These are phyloP conservation scores for Druon quercuslanigerum DNA, from an alignment of 1,140 invertebrate species.

Conservation along the genomic window DNA sequence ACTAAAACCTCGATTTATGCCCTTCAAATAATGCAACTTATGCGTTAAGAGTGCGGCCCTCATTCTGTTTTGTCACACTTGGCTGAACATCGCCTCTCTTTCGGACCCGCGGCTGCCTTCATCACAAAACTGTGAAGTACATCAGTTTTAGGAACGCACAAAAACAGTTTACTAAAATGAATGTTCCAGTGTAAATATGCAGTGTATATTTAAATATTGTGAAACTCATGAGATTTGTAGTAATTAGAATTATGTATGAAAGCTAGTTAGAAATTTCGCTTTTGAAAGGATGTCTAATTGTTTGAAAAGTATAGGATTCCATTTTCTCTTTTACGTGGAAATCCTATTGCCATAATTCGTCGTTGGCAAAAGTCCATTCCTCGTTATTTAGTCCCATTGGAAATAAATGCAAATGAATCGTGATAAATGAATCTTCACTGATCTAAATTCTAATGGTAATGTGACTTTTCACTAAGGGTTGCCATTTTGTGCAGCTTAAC, in stretches of 20 bases:
- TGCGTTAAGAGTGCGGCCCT: too few relatives aligned
- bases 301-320: not conserved
- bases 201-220: too few relatives aligned
- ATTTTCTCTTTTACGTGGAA: not conserved
- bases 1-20: too few relatives aligned
- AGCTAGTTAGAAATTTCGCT: not conserved
- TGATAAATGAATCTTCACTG: not conserved
- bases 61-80: too few relatives aligned
- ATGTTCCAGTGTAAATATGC: too few relatives aligned
- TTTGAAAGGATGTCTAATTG: not conserved
- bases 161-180: too few relatives aligned
- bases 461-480: constrained; percentile 4
- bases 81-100: too few relatives aligned
- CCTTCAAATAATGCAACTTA: too few relatives aligned
- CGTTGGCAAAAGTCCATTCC: constrained; percentile 9
- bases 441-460: constrained; percentile 8
- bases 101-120: too few relatives aligned
- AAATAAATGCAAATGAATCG: constrained; percentile 16
- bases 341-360: not conserved
- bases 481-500: not conserved
- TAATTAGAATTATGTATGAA: not conserved
- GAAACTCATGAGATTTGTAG: not conserved
- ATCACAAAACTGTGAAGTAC: too few relatives aligned
- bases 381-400: constrained; percentile 6
- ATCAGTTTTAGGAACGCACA: too few relatives aligned